These are phyloP conservation scores for Indicator maculatus DNA, from an alignment of 2,113 vertebrate genomes.

Conservation along the genomic window DNA sequence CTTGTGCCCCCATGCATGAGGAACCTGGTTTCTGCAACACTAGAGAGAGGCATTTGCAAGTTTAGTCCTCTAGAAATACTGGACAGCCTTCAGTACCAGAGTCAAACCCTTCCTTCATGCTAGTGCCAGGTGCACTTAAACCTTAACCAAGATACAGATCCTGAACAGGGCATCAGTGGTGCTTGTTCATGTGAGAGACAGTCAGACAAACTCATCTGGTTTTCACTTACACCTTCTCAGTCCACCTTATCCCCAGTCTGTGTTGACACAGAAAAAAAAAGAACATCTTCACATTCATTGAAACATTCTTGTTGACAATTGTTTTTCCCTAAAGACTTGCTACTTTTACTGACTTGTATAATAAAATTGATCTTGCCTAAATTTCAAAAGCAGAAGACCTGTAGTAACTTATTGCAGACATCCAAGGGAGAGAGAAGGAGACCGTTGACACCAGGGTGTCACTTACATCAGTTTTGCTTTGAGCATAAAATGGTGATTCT, in stretches of 20 bases:
- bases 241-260: fast-evolving
- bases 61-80: background rate
- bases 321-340: background rate
- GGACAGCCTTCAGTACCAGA: background rate
- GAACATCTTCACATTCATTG: background rate
- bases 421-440: background rate
- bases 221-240: background rate
- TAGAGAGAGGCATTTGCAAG: background rate
- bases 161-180: background rate
- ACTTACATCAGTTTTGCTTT: background rate
- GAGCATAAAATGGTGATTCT: background rate
- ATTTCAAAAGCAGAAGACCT: background rate
- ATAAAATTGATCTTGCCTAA: background rate
- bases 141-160: background rate
- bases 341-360: background rate
- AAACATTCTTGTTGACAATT: background rate
- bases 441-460: background rate
- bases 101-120: background rate
- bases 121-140: background rate
- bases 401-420: background rate
- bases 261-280: background rate
- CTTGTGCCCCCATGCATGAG: background rate
- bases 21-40: background rate
- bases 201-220: background rate
- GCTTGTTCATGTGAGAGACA: background rate